A percentile compares a stretch with the other conserved stretches of the same genome.
These are phyloP conservation scores for Grus americana DNA, from an alignment of 2,113 vertebrate species.

Conservation along the genomic window DNA sequence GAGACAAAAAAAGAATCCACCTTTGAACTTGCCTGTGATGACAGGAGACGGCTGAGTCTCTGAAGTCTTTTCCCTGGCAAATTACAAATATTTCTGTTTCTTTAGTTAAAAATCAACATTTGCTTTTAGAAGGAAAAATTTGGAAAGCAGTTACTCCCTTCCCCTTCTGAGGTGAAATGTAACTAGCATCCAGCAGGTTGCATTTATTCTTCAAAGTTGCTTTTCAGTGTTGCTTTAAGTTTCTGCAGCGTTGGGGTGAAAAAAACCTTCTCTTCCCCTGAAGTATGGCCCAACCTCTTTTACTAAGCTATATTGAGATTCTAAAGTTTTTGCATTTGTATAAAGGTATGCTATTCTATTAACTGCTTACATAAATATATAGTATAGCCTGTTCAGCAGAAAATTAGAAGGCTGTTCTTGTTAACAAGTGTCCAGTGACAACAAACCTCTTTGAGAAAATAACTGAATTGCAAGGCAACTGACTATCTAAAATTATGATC, in stretches of 20 bases:
- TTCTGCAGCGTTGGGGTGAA: neutral
- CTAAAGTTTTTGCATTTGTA: neutral
- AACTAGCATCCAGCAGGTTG: neutral
- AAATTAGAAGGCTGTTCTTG: neutral
- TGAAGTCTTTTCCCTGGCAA: neutral
- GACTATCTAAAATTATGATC: neutral
- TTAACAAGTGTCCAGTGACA: neutral
- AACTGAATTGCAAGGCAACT: neutral
- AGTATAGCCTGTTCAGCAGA: neutral
- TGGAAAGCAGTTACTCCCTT: neutral
- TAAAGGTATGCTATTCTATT: neutral
- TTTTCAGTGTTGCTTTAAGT: neutral
- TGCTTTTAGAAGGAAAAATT: neutral
- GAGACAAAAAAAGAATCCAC: neutral
- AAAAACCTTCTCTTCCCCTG: accelerated
- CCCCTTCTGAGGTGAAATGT: neutral
- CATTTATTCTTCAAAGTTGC: neutral
- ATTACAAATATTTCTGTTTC: neutral
- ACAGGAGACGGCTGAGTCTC: neutral
- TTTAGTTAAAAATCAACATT: neutral
- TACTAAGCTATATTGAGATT: neutral
- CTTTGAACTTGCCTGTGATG: neutral
- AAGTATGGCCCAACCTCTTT: neutral
- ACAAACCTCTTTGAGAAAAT: neutral
- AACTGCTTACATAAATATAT: neutral